Percentiles rank a stretch among this genome's conserved stretches.
These are phyloP conservation scores for Monochamus saltuarius DNA, from an alignment of 1,140 invertebrate genomes.

Conservation along the genomic window DNA sequence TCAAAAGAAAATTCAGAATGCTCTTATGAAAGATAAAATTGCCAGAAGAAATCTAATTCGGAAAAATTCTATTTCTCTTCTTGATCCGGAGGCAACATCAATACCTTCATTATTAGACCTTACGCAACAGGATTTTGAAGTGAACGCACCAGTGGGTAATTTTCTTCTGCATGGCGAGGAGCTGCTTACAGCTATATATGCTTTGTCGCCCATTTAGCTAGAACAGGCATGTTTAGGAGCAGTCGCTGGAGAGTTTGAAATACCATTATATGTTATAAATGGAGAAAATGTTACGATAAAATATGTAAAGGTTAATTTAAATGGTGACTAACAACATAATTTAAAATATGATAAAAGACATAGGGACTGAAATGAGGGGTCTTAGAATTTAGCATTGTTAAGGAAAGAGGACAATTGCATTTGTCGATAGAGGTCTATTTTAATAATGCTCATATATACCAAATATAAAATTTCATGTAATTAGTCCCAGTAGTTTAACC, in stretches of 20 bases:
- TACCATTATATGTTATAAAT: conserved; percentile 21
- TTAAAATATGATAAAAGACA: conserved; percentile 2
- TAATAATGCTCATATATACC: conserved; percentile 9
- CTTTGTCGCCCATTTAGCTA: conserved; percentile 41
- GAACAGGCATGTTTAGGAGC: conserved; percentile 15
- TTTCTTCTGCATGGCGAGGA: conserved; percentile 57
- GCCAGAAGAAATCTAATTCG: conserved; percentile 28
- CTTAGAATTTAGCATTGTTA: neutral
- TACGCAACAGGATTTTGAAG: conserved; percentile 59
- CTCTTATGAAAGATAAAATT: conserved; percentile 4
- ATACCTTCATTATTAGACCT: conserved; percentile 55
- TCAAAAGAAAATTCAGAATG: neutral
- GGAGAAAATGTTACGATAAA: conserved; percentile 18
- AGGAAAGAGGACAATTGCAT: neutral
- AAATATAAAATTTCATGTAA: conserved; percentile 2
- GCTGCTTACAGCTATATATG: conserved; percentile 56
- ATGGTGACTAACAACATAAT: conserved; percentile 22
- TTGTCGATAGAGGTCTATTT: neutral
- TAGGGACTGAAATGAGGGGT: conserved; percentile 22
- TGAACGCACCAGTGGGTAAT: conserved; percentile 57
- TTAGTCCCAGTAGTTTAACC: neutral
- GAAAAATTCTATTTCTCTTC: conserved; percentile 50
- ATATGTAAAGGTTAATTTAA: conserved; percentile 17
- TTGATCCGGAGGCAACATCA: conserved; percentile 48
- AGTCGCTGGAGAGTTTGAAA: conserved; percentile 32